A percentile compares a stretch with the other conserved stretches of the same genome.
Evolutionary conservation across 2,797 vertebrate genomes (phyloP).

Genomic region (Enteromius viviparus): DNA sequence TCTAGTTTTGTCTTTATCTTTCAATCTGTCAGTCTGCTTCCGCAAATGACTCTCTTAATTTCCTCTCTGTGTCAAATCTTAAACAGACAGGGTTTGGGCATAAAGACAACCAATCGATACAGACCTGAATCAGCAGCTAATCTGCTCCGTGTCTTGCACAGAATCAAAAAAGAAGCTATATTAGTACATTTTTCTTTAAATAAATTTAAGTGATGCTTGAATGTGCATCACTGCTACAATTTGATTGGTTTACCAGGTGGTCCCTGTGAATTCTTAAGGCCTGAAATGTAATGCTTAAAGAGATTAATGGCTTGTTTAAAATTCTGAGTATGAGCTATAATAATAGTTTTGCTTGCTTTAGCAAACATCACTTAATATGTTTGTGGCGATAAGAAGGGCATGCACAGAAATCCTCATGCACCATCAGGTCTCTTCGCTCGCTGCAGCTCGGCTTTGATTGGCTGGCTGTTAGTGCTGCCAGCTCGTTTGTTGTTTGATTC

Average conservation of each 20-base stretch:
- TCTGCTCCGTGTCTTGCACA: slow-evolving; percentile 66
- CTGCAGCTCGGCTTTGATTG: slow-evolving; percentile 52
- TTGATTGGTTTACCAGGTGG: background rate
- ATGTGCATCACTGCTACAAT: slow-evolving; percentile 4
- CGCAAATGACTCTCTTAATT: background rate
- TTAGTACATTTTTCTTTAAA: slow-evolving; percentile 47
- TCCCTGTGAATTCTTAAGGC: background rate
- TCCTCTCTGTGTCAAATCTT: background rate
- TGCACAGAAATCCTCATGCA: slow-evolving; percentile 71
- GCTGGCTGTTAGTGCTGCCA: slow-evolving; percentile 20
- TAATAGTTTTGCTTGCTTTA: slow-evolving; percentile 15
- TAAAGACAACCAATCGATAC: slow-evolving; percentile 66
- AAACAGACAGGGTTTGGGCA: slow-evolving; percentile 31
- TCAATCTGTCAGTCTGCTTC: background rate
- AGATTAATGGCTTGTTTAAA: background rate
- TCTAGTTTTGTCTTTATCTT: background rate
- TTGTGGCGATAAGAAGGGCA: background rate
- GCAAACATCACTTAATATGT: slow-evolving; percentile 22
- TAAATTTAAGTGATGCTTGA: background rate
- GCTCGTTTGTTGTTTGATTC: slow-evolving; percentile 58
- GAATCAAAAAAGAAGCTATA: slow-evolving; percentile 74
- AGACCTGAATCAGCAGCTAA: slow-evolving; percentile 62
- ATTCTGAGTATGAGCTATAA: background rate
- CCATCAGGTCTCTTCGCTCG: slow-evolving; percentile 63
- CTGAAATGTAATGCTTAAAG: slow-evolving; percentile 1